phyloP scores from a whole-genome alignment of 2,888 invertebrate species.

The Acrobasis consociella region DNA sequence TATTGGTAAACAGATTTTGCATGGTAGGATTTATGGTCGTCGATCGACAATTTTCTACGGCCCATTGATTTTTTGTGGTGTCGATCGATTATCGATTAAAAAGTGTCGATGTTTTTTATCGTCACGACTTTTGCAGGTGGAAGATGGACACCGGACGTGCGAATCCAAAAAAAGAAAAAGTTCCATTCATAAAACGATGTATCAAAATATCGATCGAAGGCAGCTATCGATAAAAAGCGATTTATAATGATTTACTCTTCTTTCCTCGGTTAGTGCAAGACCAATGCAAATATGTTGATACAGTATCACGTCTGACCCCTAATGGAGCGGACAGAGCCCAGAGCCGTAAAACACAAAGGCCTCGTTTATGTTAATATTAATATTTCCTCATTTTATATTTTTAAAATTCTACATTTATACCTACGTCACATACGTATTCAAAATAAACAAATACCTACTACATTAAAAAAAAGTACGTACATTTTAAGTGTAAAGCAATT shows the following conservation, averaged over 20 bases:
- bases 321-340: no score
- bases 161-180: conserved; percentile 22
- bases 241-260: no score
- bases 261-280: no score
- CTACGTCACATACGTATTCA: background rate
- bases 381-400: no score
- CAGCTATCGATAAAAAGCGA: conserved; percentile 14
- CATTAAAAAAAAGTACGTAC: background rate
- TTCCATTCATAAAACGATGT: conserved; percentile 20
- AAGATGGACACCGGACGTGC: conserved; percentile 22
- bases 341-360: no score
- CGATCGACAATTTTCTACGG: conserved; percentile 32
- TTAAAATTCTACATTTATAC: no score
- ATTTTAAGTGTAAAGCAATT: background rate
- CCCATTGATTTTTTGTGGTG: conserved; percentile 29
- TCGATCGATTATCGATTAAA: conserved; percentile 19
- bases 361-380: no score
- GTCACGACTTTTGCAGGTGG: conserved; percentile 32
- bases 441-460: background rate
- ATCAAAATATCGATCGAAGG: conserved; percentile 5
- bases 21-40: conserved; percentile 7
- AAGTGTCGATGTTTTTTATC: conserved; percentile 26
- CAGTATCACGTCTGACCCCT: no score
- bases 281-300: no score
- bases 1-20: conserved; percentile 14